Percentiles rank a stretch among this genome's conserved stretches.
Evolutionary conservation across 2,888 invertebrate genomes (phyloP).

Genomic region (Germaria angustata): DNA sequence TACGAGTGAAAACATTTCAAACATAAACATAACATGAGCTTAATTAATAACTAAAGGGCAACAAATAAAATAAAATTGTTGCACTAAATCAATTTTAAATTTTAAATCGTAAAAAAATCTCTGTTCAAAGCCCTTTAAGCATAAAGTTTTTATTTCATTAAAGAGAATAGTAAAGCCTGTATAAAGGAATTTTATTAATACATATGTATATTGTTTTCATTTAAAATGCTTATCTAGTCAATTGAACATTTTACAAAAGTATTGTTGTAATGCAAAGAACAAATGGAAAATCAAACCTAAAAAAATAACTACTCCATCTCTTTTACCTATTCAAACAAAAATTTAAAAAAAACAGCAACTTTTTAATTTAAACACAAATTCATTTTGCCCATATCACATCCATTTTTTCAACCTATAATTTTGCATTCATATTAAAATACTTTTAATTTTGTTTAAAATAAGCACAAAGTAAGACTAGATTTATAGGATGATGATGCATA

Average conservation of each 20-base stretch:
- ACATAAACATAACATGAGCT: conserved; percentile 39
- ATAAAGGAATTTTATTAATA: not conserved
- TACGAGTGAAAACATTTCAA: conserved; percentile 36
- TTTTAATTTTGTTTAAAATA: conserved; percentile 53
- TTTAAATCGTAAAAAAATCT: not conserved
- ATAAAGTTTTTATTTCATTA: not conserved
- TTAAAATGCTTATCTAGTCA: conserved; percentile 74
- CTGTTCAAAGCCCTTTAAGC: not conserved
- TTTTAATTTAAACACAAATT: conserved; percentile 38
- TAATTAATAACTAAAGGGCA: conserved; percentile 15
- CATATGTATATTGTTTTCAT: no score
- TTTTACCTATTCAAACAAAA: conserved; percentile 21
- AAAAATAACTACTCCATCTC: conserved; percentile 49
- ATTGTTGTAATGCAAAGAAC: conserved; percentile 59
- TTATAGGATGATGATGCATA: no score
- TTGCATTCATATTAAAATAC: conserved; percentile 54
- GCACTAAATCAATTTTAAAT: not conserved
- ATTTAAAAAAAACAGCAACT: conserved; percentile 45
- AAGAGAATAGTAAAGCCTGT: conserved; percentile 5
- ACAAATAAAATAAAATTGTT: not conserved
- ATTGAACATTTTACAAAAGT: conserved; percentile 70
- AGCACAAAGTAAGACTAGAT: conserved; percentile 38
- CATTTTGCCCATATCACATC: conserved; percentile 52
- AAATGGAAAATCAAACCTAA: conserved; percentile 50
- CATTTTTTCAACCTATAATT: conserved; percentile 49